Conservation (phyloP, 2,113 vertebrate genomes). For the Morone chrysops region DNA sequence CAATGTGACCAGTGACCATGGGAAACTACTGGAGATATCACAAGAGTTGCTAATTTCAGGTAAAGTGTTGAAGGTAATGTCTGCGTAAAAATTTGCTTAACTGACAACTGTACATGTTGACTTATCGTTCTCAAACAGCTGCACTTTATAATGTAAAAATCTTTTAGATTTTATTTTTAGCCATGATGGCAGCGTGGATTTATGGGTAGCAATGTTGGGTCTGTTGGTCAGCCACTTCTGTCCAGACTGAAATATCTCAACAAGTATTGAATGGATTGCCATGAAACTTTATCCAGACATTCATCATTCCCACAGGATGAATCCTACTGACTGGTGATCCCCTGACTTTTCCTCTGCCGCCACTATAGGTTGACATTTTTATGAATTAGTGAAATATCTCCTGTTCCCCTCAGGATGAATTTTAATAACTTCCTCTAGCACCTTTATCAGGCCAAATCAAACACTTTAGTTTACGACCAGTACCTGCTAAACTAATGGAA, state of each 20-base stretch:
- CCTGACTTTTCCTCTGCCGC: neutral
- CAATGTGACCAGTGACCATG: conserved; percentile 32
- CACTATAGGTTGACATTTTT: neutral
- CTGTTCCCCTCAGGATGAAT: neutral
- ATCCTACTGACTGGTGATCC: neutral
- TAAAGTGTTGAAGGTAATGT: conserved; percentile 25
- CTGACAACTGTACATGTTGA: neutral
- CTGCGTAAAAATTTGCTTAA: neutral
- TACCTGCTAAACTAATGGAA: neutral
- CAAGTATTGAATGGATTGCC: neutral
- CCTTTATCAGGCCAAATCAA: too few species aligned
- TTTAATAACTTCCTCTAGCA: neutral
- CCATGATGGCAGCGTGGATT: neutral
- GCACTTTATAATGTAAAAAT: neutral
- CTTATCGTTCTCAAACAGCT: neutral
- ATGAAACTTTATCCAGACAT: neutral
- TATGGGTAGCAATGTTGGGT: neutral
- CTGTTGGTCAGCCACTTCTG: neutral
- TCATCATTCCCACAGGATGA: neutral
- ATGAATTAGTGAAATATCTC: neutral
- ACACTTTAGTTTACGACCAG: too few species aligned
- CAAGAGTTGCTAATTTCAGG: conserved; percentile 42
- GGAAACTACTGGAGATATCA: conserved; percentile 51
- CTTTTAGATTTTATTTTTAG: neutral
- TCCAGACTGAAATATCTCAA: neutral